phyloP scores from a whole-genome alignment of 2,888 invertebrate genomes.

The Leptarthrus brevirostris region DNA sequence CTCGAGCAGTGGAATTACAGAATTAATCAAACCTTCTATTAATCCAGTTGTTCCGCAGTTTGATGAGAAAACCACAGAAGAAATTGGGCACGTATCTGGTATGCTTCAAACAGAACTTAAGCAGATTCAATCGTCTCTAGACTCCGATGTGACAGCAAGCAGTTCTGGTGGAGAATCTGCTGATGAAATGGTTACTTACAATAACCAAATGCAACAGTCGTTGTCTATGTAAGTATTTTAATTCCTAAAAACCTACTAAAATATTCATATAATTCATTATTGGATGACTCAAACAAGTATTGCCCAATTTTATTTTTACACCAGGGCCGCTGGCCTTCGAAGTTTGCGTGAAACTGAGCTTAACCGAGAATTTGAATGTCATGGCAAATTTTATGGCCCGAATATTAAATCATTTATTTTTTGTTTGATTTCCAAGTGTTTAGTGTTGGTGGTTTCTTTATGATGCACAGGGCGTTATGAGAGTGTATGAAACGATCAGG shows the following conservation, averaged over 20 bases:
- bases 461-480: no score
- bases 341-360: no score
- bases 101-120: slow-evolving; percentile 79
- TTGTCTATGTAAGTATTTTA: slow-evolving; percentile 81
- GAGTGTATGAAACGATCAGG: no score
- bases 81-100: slow-evolving; percentile 79
- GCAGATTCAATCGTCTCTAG: slow-evolving; percentile 80
- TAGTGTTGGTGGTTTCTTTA: no score
- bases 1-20: slow-evolving; percentile 2
- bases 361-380: not conserved
- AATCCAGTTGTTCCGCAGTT: slow-evolving; percentile 65
- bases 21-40: slow-evolving; percentile 55
- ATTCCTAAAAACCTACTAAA: no score
- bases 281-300: not conserved
- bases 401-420: not conserved
- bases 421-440: not conserved
- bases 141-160: slow-evolving; percentile 93
- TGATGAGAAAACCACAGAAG: slow-evolving; percentile 68
- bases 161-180: slow-evolving; percentile 95
- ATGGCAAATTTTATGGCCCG: not conserved
- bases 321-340: not conserved
- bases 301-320: not conserved
- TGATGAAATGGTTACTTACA: slow-evolving; percentile 86
- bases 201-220: slow-evolving; percentile 80
- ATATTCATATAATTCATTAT: not conserved